A percentile compares a stretch with the other conserved stretches of the same genome.
phyloP scores from a whole-genome alignment of 2,113 vertebrate genomes.

The Hiodon tergisus region DNA sequence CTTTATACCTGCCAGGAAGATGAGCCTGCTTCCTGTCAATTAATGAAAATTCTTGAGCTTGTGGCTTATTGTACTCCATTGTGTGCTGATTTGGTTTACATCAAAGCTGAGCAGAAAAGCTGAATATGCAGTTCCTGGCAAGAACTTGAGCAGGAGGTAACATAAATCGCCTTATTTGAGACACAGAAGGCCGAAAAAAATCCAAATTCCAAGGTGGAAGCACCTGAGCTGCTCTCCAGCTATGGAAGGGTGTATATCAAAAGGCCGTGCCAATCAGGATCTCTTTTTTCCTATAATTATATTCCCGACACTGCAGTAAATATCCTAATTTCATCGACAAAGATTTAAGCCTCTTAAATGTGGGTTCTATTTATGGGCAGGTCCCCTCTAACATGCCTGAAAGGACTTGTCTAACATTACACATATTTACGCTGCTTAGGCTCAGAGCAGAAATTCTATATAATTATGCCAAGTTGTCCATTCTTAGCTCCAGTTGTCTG shows the following conservation, averaged over 20 bases:
- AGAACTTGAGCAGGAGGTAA: conserved; percentile 44
- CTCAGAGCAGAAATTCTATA: conserved; percentile 46
- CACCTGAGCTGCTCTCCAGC: conserved; percentile 22
- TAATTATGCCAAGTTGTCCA: conserved; percentile 61
- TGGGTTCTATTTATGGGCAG: conserved; percentile 46
- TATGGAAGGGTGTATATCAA: conserved; percentile 27
- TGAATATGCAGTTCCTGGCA: conserved; percentile 44
- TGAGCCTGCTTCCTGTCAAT: conserved; percentile 38
- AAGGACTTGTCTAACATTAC: conserved; percentile 60
- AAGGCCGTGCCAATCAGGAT: conserved; percentile 21
- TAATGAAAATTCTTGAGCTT: conserved; percentile 48
- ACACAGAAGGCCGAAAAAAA: conserved; percentile 14
- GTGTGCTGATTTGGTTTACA: conserved; percentile 44
- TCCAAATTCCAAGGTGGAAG: conserved; percentile 15
- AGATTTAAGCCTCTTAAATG: conserved; percentile 55
- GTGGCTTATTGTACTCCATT: conserved; percentile 42
- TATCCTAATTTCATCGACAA: conserved; percentile 56
- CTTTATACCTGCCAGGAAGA: conserved; percentile 41
- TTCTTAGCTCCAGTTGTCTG: conserved; percentile 53
- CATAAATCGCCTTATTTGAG: conserved; percentile 36
- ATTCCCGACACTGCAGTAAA: conserved; percentile 44
- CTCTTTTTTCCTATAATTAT: conserved; percentile 35
- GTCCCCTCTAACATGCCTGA: conserved; percentile 51
- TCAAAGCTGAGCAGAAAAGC: conserved; percentile 32
- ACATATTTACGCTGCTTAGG: conserved; percentile 50